Base-by-base conservation (phyloP, 2,888 invertebrate genomes). In the Harpalus rubripes region DNA sequence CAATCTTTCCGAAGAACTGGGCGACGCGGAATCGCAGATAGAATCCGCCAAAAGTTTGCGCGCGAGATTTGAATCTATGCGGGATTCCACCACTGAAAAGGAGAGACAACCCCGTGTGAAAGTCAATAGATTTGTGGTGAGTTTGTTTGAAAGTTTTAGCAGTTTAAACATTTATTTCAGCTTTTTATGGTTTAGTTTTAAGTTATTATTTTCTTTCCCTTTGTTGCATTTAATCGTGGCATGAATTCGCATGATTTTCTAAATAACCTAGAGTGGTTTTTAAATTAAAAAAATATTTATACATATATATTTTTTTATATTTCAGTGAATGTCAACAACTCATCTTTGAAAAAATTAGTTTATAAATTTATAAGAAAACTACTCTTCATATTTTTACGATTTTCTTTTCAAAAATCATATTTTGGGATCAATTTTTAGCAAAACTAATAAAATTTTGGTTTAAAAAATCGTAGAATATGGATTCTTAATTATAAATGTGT, bases 61-160 rank as follows among this genome's bases (percentile, higher is more conserved):
- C 85, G 96, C 96, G 85, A 95, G 96, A 89, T 98, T 98, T 91
- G 98, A 98, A 91, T 96, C 96, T 85, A 94, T 98, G 93, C 95
- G 95, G 86, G 93, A 93, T 82, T 90, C 91, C 12, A 92, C 92
- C 78, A 91, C 89, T 1, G 92, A 93, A 76, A 90, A 92, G 86
- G 93, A 92, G 87, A 91, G 91, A 85, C 92, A 93, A 78, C 92
- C 93, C 26, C 92, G 93, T 86, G 93, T 94, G 86, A 96, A 96
- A 94, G 97, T 98, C 88, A 97, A 97, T 91, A 93, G 98, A 93
- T 98, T 98, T 93, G 97, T 98, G 94, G 97, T 97, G 91, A 96
- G 97, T 94, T 44, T 44, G 44, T 44, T 44, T 44, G 44, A 10
- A 44, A 22, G 22, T 22, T 22, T 22, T 22, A 22, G 22, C 22